Conservation (phyloP, 2,797 vertebrate species). For the Tapirus indicus region DNA sequence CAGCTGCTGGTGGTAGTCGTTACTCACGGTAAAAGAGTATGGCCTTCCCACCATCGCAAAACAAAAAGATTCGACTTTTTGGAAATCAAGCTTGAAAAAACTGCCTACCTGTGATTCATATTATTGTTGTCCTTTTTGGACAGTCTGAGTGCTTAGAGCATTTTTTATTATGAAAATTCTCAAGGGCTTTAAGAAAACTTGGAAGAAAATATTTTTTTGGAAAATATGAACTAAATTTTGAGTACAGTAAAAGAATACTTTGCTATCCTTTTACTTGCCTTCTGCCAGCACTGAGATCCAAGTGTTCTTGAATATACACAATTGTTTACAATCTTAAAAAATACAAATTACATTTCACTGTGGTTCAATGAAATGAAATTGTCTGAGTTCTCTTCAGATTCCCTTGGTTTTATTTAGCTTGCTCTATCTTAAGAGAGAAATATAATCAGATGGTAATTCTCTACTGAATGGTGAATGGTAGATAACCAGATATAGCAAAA, state of each 20-base stretch:
- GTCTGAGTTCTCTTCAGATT: neutral
- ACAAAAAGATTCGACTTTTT: neutral
- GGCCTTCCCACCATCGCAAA: neutral
- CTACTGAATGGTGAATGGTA: neutral
- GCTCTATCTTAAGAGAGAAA: slow-evolving; percentile 45
- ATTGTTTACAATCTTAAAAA: neutral
- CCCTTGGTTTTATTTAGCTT: slow-evolving; percentile 33
- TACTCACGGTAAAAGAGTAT: neutral
- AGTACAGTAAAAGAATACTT: neutral
- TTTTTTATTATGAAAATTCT: slow-evolving; percentile 23
- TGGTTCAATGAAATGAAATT: slow-evolving; percentile 35
- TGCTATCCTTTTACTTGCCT: neutral
- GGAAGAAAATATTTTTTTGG: neutral
- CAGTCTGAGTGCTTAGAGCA: neutral
- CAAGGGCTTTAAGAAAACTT: slow-evolving; percentile 14
- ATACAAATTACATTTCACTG: slow-evolving; percentile 5
- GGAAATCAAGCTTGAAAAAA: neutral
- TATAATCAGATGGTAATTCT: slow-evolving; percentile 71
- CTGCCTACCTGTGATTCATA: neutral
- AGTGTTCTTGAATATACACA: neutral
- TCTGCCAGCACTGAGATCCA: neutral
- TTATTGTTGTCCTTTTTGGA: neutral
- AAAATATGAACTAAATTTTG: neutral
- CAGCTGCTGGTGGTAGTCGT: neutral
- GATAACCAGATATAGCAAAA: slow-evolving; percentile 43